phyloP scores from a whole-genome alignment of 2,113 vertebrate species.

The Atractosteus spatula region DNA sequence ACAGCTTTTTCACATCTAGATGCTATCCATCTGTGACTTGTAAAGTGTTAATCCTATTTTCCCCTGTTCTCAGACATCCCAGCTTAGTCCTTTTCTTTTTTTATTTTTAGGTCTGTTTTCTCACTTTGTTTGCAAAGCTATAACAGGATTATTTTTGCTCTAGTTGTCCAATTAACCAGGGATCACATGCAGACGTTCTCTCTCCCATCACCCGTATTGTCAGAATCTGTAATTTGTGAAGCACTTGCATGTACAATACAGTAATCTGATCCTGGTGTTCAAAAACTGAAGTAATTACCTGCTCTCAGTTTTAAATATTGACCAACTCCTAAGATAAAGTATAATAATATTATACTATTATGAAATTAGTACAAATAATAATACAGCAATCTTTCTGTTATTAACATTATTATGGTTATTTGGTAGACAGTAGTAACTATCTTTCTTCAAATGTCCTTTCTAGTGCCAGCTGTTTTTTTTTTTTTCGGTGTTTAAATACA shows the following conservation, averaged over 20 bases:
- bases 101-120: constrained; percentile 17
- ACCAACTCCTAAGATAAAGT: background rate
- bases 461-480: no score
- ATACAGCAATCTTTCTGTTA: no score
- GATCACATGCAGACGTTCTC: constrained; percentile 23
- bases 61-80: constrained; percentile 12
- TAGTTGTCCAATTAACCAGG: constrained; percentile 16
- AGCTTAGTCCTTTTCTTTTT: constrained; percentile 1
- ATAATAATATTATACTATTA: no score
- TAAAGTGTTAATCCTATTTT: constrained; percentile 17
- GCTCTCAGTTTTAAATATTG: background rate
- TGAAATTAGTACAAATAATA: no score
- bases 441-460: no score
- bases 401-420: no score
- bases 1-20: constrained; percentile 10
- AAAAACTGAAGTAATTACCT: background rate
- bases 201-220: constrained; percentile 23
- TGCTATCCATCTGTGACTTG: constrained; percentile 12
- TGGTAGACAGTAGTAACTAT: no score
- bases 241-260: constrained; percentile 1
- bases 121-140: constrained; percentile 6
- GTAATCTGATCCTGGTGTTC: constrained; percentile 8
- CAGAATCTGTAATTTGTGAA: constrained; percentile 16
- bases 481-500: no score
- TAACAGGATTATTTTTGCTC: constrained; percentile 25